Base-by-base conservation (phyloP, 2,797 vertebrate species). In the Peromyscus aztecus region DNA sequence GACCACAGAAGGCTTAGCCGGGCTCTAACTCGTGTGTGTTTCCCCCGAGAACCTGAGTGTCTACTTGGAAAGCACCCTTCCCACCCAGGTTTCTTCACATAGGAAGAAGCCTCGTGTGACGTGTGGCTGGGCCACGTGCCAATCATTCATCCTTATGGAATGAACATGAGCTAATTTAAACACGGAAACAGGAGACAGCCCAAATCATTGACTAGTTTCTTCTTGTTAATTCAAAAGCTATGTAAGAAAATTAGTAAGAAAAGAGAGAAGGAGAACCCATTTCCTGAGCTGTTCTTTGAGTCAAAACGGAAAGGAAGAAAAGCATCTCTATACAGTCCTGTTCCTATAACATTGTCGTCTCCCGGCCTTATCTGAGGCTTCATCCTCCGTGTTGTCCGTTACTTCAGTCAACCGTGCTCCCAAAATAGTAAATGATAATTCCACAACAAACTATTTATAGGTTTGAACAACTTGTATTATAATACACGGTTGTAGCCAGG, bases 131-230 rank as follows among this genome's bases (percentile, higher is more conserved):
- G 82, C 85, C 87, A 67, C 0, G 31, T 84, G 82, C 85, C 82
- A 94, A 75, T 34, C 43, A 87, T 69, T 49, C 90, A 81, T 63
- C 67, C 9, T 57, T 85, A 87, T 63, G 67, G 65, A 92, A 55
- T 92, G 88, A 92, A 77, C 57, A 86, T 27, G 93, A 90, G 89
- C 81, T 85, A 71, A 96, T 92, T 93, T 85, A 90, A 95, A 96
- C 43, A 78, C 71, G 40, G 87, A 95, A 94, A 91, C 19, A 84
- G 91, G 59, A 73, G 77, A 73, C 27, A 96, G 71, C 61, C 87
- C 69, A 95, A 80, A 96, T 61, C 63, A 57, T 76, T 87, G 94
- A 91, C 80, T 82, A 65, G 59, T 59, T 97, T 61, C 37, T 76
- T 89, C 23, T 61, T 61, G 27, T 40, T 63, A 73, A 90, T 86